Percentiles rank a stretch among this genome's conserved stretches.
Conservation (phyloP, 1,140 invertebrate genomes). For the Nasonia longicornis region DNA sequence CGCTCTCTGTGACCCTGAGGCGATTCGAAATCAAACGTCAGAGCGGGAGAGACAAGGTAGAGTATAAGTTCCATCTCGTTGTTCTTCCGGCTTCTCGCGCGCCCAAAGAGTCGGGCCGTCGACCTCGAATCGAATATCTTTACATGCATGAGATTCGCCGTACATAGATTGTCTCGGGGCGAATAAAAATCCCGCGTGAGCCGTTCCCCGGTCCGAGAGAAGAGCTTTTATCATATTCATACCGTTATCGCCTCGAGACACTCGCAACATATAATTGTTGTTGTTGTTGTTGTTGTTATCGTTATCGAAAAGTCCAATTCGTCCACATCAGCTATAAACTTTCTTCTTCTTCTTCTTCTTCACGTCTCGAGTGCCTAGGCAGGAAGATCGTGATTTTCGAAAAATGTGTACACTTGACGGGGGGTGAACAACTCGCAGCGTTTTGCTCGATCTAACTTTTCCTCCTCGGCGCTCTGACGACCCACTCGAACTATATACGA, state of each 20-base stretch:
- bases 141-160: constrained; percentile 60
- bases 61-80: constrained; percentile 11
- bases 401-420: constrained; percentile 38
- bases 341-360: not conserved
- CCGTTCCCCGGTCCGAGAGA: not conserved
- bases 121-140: constrained; percentile 59
- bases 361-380: not conserved
- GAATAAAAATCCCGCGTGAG: constrained; percentile 30
- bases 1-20: constrained; percentile 22
- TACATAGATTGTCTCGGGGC: constrained; percentile 44
- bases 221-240: not conserved
- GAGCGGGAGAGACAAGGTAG: not conserved
- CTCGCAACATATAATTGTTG: too few species aligned
- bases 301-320: too few species aligned
- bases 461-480: constrained; percentile 19
- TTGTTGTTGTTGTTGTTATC: too few species aligned
- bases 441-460: constrained; percentile 45
- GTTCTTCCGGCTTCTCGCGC: constrained; percentile 2
- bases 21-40: constrained; percentile 40
- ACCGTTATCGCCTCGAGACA: not conserved
- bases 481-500: constrained; percentile 29
- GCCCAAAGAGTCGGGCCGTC: not conserved
- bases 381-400: constrained; percentile 41
- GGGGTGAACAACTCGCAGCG: constrained; percentile 13
- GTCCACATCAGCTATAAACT: constrained; percentile 2